Evolutionary conservation across 1,140 invertebrate genomes (phyloP).

Genomic region (Drosophila pachea): DNA sequence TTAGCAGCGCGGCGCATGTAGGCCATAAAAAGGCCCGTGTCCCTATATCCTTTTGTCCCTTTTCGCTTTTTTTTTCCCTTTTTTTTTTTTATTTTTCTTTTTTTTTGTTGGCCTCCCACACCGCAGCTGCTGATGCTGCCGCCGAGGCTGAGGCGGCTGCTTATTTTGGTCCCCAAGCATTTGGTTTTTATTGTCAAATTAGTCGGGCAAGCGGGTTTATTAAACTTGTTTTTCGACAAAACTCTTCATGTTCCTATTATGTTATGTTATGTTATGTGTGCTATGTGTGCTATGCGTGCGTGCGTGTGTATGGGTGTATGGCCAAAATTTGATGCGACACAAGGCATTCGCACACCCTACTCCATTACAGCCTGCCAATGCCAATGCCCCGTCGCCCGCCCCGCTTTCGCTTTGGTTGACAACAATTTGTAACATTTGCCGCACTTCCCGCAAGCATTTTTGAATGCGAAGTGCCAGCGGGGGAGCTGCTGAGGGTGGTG

Average conservation of each 20-base stretch:
- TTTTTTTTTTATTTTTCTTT: slow-evolving; percentile 25
- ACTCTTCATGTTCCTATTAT: slow-evolving; percentile 47
- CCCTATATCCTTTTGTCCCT: slow-evolving; percentile 24
- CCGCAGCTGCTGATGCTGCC: too few species aligned
- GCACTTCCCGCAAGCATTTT: slow-evolving; percentile 73
- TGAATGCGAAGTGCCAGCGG: slow-evolving; percentile 4
- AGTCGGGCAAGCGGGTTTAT: slow-evolving; percentile 72
- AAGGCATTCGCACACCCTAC: slow-evolving; percentile 39
- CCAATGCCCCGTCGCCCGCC: slow-evolving; percentile 18
- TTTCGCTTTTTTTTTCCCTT: slow-evolving; percentile 39
- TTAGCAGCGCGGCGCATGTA: slow-evolving; percentile 64
- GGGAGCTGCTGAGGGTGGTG: neutral
- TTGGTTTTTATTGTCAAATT: slow-evolving; percentile 75
- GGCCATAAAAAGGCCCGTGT: slow-evolving; percentile 63
- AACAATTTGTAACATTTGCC: slow-evolving; percentile 77
- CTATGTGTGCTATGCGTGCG: neutral
- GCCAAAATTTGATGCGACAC: slow-evolving; percentile 33
- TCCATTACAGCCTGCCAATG: slow-evolving; percentile 27
- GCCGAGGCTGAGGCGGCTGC: too few species aligned
- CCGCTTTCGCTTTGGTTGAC: slow-evolving; percentile 25
- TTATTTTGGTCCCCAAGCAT: slow-evolving; percentile 39
- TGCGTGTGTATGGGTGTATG: slow-evolving; percentile 7
- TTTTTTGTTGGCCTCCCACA: too few species aligned
- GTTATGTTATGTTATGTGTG: slow-evolving; percentile 33
- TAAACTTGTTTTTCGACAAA: slow-evolving; percentile 59